Evolutionary conservation across 2,888 invertebrate species (phyloP), one percentile per base, ranked within the genome.

Genomic region (Trissolcus japonicus): DNA sequence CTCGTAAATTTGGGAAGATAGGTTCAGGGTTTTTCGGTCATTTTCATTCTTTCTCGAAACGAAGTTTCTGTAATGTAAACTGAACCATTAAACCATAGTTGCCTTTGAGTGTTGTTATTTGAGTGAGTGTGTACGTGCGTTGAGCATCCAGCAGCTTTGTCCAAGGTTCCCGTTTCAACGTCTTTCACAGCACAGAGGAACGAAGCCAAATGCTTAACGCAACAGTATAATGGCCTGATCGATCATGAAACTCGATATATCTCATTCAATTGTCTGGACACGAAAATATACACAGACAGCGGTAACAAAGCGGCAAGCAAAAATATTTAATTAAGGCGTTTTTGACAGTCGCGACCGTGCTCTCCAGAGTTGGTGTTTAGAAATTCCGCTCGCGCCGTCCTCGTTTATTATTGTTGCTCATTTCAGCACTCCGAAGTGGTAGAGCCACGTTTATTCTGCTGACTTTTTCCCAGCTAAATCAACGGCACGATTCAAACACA

Each of bases 281-380:
- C 46, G 25, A 25, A 54, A 54, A 25, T 14, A 19, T 54, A 25
- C n/a, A 55, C 29, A n/a, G n/a, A 55, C n/a, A 9, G 17, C 14
- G 2, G n/a, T 14, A 51, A 51, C 41, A 66, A 57, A 56, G 57
- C n/a, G 40, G 9, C 40, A 13, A 48, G 9, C 29, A 35, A 66
- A 73, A 74, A 74, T 74, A 74, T 74, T 74, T 67, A 67, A 73
- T 73, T 73, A 61, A 66, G 41, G 7, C 54, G 13, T 61, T 69
- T 69, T 61, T 25, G 69, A 61, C 67, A 74, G 74, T 74, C 74
- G 55, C 55, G 29, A 19, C n/a, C n/a, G n/a, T n/a, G 59, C 35
- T 35, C 35, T 35, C 35, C 25, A 25, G 25, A 25, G 35, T 9
- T 35, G 2, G 35, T 35, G 35, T 9, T 35, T 35, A 35, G 35